Evolutionary conservation across 2,113 vertebrate genomes (phyloP).

Genomic region (Thunnus thynnus): DNA sequence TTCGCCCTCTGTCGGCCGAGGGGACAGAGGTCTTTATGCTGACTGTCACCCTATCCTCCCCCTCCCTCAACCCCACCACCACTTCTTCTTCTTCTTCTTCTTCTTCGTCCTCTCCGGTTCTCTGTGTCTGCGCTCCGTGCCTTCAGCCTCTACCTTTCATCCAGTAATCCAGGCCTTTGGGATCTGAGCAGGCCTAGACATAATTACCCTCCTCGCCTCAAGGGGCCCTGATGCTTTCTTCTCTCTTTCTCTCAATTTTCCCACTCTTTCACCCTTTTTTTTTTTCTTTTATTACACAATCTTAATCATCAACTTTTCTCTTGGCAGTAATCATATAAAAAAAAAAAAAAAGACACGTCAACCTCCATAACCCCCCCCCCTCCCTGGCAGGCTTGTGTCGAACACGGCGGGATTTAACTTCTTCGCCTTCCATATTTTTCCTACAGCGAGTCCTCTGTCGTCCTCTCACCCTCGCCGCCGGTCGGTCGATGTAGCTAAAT

Average conservation of each 20-base stretch:
- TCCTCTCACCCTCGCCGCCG: neutral
- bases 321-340: constrained; percentile 86
- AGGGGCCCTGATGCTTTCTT: constrained; percentile 34
- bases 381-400: constrained; percentile 82
- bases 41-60: constrained; percentile 30
- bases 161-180: constrained; percentile 79
- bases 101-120: neutral
- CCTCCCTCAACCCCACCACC: no score
- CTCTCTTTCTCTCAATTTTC: constrained; percentile 45
- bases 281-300: constrained; percentile 77
- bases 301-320: constrained; percentile 90
- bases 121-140: constrained; percentile 18
- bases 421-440: constrained; percentile 76
- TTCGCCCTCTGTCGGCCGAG: constrained; percentile 61
- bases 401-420: constrained; percentile 87
- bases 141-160: constrained; percentile 69
- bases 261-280: neutral
- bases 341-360: constrained; percentile 52
- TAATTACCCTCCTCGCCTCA: constrained; percentile 68
- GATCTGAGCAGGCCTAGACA: constrained; percentile 62
- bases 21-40: constrained; percentile 57
- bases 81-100: no score
- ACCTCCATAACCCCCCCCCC: constrained; percentile 77
- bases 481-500: constrained; percentile 18
- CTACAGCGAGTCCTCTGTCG: neutral